These are phyloP conservation scores for Chloroceryle amazona DNA, from an alignment of 2,797 vertebrate genomes.

Conservation along the genomic window DNA sequence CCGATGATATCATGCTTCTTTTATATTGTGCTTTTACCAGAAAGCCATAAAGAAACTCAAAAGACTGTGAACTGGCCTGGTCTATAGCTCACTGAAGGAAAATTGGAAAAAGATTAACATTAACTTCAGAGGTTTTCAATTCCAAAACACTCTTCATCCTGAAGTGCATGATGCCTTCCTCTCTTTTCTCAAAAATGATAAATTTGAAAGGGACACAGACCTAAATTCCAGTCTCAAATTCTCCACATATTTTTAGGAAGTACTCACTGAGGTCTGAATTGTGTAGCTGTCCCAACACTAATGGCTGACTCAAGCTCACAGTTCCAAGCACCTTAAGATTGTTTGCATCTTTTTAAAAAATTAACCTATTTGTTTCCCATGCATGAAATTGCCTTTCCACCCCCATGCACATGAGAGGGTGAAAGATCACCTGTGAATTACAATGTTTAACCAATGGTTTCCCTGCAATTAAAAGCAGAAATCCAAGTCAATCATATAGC, in stretches of 20 bases:
- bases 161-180: background rate
- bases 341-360: background rate
- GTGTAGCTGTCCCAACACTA: background rate
- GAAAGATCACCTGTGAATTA: background rate
- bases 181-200: background rate
- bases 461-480: background rate
- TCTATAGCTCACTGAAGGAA: background rate
- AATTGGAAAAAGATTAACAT: background rate
- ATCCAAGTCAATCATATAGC: background rate
- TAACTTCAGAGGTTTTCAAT: background rate
- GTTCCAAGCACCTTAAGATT: background rate
- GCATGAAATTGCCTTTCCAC: background rate
- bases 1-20: rapidly evolving
- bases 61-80: background rate
- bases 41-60: background rate
- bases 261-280: background rate
- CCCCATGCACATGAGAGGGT: background rate
- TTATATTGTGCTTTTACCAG: background rate
- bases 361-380: background rate
- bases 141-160: background rate
- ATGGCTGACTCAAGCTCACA: background rate
- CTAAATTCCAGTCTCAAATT: slow-evolving; percentile 13
- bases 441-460: background rate
- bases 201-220: background rate
- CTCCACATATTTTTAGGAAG: slow-evolving; percentile 9